Conservation (phyloP, 2,797 vertebrate species). For the Iguana delicatissima region DNA sequence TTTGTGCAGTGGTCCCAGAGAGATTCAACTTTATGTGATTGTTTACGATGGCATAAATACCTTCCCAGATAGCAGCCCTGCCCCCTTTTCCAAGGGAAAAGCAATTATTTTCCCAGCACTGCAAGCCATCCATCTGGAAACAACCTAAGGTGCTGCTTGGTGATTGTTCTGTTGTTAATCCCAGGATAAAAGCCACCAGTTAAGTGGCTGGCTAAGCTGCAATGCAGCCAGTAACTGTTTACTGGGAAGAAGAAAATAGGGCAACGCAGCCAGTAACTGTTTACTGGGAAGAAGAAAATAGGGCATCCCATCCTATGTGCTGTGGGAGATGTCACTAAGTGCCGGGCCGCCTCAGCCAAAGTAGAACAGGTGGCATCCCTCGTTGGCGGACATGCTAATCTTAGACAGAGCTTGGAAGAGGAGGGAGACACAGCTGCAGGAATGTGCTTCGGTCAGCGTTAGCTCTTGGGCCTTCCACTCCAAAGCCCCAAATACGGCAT, state of each 20-base stretch:
- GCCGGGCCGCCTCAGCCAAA: slow-evolving; percentile 67
- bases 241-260: slow-evolving; percentile 60
- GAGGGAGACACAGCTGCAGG: slow-evolving; percentile 52
- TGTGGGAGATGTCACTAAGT: slow-evolving; percentile 66
- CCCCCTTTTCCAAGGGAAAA: background rate
- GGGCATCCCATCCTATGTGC: slow-evolving; percentile 65
- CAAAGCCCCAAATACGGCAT: slow-evolving; percentile 62
- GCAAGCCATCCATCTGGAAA: background rate
- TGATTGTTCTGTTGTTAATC: background rate
- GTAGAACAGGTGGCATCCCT: slow-evolving; percentile 75
- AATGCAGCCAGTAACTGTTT: slow-evolving; percentile 37
- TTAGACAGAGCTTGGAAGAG: slow-evolving; percentile 67
- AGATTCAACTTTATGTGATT: too few species aligned
- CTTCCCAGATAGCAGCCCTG: too few species aligned
- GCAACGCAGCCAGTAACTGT: slow-evolving; percentile 46
- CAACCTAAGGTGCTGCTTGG: background rate
- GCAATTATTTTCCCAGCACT: background rate
- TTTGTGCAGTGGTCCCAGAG: too few species aligned
- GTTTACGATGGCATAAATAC: too few species aligned
- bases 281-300: slow-evolving; percentile 55
- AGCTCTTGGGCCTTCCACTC: slow-evolving; percentile 61
- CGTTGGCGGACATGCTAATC: slow-evolving; percentile 68
- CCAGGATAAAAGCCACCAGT: slow-evolving; percentile 14
- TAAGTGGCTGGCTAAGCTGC: slow-evolving; percentile 5
- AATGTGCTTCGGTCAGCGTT: slow-evolving; percentile 70